Evolutionary conservation across 2,888 invertebrate genomes (phyloP), one percentile per base, ranked within the genome.

Genomic region (Chydorus sphaericus): DNA sequence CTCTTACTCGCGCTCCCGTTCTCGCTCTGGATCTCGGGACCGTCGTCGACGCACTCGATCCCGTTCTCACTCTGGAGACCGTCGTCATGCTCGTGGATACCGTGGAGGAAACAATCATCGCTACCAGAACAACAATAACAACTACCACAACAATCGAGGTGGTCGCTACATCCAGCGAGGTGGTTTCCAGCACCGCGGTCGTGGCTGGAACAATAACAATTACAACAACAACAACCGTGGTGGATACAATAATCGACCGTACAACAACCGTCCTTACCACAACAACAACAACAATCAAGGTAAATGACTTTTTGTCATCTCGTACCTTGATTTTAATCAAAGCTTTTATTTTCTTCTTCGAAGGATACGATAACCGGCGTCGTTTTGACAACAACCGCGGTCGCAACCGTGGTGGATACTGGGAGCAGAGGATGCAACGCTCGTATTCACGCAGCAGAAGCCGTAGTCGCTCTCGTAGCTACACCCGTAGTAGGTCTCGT

Each of bases 11-110:
- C 26, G 73, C 10, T 72, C 74, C 8, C 70, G 74, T 48, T 78
- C 77, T 0, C 63, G 70, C 7, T 70, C 70, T 0, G 69, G 69
- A 57, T 69, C 69, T 2, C 67, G 67, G 56, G n/a, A n/a, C n/a
- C n/a, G n/a, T n/a, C n/a, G n/a, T n/a, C 67, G 66, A 1, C 68
- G 69, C 61, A 67, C 67, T 31, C 61, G 70, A 33, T 70, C 70
- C 1, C 64, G 70, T 1, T 70, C 70, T 3, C 60, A 66, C 14
- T 69, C 70, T 67, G 67, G 69, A 77, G 66, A 65, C 73, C 66
- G 33, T 70, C 70, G 5, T 44, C n/a, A n/a, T n/a, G 53, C 29
- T 37, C 56, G 70, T 50, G 70, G 71, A 60, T 71, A 69, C 61
- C 65, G 70, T 6, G 52, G 44, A 26, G 44, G 44, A 44, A 44